These are phyloP conservation scores for Micoletzkya japonica DNA, from an alignment of 2,888 invertebrate genomes.

Conservation along the genomic window DNA sequence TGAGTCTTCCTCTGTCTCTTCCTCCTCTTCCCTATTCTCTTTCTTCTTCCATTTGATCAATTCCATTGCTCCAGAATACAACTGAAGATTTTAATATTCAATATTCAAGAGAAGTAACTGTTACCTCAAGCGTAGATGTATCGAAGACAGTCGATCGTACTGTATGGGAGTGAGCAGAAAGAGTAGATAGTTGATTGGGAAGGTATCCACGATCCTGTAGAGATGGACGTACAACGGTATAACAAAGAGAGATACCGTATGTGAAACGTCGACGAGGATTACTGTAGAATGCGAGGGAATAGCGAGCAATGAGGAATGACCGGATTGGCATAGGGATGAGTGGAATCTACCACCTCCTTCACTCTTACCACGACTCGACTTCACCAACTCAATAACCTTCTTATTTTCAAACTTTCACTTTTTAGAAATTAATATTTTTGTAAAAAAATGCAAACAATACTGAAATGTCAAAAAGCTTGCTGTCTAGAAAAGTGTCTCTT, in stretches of 20 bases:
- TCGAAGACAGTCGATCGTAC: background rate
- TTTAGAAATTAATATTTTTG: too few species aligned
- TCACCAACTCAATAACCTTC: too few species aligned
- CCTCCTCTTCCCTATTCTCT: conserved; percentile 1
- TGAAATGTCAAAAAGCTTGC: too few species aligned
- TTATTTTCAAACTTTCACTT: too few species aligned
- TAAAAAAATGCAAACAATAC: too few species aligned
- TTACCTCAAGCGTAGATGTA: background rate
- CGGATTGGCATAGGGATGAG: background rate
- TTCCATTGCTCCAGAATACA: conserved; percentile 8
- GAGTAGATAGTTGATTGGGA: background rate
- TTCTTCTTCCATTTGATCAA: background rate
- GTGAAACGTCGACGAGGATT: conserved; percentile 1
- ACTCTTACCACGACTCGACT: too few species aligned
- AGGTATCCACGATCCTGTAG: too few species aligned
- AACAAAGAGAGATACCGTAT: background rate
- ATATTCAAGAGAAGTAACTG: too few species aligned
- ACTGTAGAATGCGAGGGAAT: background rate
- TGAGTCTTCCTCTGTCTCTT: conserved; percentile 4
- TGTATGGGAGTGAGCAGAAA: background rate
- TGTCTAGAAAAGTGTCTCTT: too few species aligned
- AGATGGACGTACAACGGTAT: too few species aligned
- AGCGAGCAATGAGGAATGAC: conserved; percentile 2
- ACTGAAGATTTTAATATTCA: background rate
- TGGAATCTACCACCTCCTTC: too few species aligned